Evolutionary conservation across 2,113 vertebrate species (phyloP).

Genomic region (Catharus bicknelli): DNA sequence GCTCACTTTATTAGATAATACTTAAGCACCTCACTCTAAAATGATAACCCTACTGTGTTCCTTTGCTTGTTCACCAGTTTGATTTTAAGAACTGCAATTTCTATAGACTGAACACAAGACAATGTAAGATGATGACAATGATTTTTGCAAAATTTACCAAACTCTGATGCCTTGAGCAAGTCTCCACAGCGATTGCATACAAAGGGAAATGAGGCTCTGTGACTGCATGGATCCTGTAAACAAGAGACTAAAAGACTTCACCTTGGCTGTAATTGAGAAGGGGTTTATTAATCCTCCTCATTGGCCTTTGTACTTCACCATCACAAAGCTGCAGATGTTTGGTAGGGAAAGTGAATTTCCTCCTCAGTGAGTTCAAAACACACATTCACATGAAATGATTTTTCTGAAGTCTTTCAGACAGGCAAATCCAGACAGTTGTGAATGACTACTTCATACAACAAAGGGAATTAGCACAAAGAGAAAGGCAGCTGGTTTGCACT

Average conservation of each 20-base stretch:
- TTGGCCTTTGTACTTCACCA: neutral
- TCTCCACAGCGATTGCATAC: neutral
- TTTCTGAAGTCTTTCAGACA: neutral
- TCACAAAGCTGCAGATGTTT: neutral
- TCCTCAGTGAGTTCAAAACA: neutral
- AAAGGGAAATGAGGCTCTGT: neutral
- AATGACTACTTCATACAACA: neutral
- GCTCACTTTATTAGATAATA: neutral
- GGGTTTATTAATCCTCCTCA: neutral
- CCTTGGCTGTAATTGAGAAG: neutral
- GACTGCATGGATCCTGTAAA: neutral
- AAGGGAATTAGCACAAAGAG: neutral
- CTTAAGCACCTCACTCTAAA: neutral
- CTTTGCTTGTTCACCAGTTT: neutral
- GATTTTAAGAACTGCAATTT: neutral
- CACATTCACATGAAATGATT: neutral
- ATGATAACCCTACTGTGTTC: neutral
- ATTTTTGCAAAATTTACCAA: neutral
- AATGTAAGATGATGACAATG: neutral
- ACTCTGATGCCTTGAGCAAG: neutral
- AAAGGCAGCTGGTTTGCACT: neutral
- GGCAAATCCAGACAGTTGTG: neutral
- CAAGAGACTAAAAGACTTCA: neutral
- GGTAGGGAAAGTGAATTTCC: neutral
- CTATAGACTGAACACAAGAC: neutral